Base-by-base conservation (phyloP, 2,888 invertebrate genomes). In the Lamellibrachia columna region DNA sequence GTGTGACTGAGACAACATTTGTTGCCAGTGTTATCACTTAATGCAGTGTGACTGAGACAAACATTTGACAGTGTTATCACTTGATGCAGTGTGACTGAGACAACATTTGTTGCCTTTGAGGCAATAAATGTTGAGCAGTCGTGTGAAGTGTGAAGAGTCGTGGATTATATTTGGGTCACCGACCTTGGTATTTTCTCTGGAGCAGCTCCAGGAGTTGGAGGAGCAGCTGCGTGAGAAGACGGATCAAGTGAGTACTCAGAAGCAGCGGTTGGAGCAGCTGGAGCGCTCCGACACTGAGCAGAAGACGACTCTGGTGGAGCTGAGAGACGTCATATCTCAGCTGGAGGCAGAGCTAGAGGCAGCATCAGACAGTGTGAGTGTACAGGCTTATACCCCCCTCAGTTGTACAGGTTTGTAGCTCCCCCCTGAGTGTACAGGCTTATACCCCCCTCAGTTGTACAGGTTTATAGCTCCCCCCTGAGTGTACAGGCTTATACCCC, bases 171-270 rank as follows among this genome's bases (percentile, higher is more conserved):
- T 75, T 75, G 22, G 15, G 6, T 75, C 75, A 22, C 15, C 22
- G 75, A 75, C 75, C 75, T 75, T 75, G 22, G 6, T n/a, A 0
- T 15, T 75, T 75, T 75, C 75, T 75, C 22, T 6, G 75, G 75
- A 75, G 22, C 93, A 98, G 98, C 98, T 98, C 92, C 98, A 98
- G 95, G 98, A 98, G 92, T 96, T 98, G 94, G 98, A 98, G 96
- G 97, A 97, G 2, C 98, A 98, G 93, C 94, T 96, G 40, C 94
- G 95, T 93, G 94, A 95, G 75, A 95, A 95, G 90, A 95, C 95
- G 40, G 95, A 96, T 92, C 94, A 94, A 60, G 95, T 95, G 91
- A 95, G 94, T 75, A 94, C 95, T 93, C 94, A 95, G 90, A 93
- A 95, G 94, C 96, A 97, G 0, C 97, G 97, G 93, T 97, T 97